A percentile compares a stretch with the other conserved stretches of the same genome.
phyloP scores from a whole-genome alignment of 2,797 vertebrate species.

The Microhierax caerulescens region DNA sequence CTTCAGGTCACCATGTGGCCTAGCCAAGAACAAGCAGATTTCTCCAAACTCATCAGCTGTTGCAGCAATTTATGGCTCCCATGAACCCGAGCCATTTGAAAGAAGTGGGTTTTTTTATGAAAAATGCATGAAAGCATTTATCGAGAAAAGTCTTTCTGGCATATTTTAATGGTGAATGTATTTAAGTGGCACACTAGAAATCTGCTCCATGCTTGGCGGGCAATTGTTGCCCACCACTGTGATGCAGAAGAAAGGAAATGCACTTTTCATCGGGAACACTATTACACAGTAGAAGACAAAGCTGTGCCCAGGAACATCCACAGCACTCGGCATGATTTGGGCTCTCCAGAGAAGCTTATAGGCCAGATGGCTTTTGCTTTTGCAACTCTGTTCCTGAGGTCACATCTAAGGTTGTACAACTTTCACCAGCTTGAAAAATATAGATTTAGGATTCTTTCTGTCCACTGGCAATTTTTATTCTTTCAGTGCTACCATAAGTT shows the following conservation, averaged over 20 bases:
- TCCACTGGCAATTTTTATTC: not conserved
- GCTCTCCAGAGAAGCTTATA: not conserved
- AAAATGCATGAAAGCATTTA: not conserved
- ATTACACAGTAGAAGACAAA: not conserved
- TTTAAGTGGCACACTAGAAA: not conserved
- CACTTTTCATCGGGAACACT: not conserved
- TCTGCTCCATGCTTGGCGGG: not conserved
- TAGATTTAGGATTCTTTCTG: not conserved
- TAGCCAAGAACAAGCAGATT: not conserved
- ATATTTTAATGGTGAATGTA: not conserved
- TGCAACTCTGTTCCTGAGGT: not conserved
- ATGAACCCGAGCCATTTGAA: not conserved
- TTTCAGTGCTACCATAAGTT: slow-evolving; percentile 4
- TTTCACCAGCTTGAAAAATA: not conserved
- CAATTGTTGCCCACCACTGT: not conserved
- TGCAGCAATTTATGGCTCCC: not conserved
- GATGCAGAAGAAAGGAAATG: not conserved
- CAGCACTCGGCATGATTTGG: not conserved
- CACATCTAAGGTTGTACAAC: not conserved
- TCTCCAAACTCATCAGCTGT: not conserved
- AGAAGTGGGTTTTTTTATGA: too few species aligned
- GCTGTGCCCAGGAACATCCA: not conserved
- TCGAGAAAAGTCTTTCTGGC: not conserved
- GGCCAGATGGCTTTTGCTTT: not conserved
- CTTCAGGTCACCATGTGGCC: not conserved